A percentile compares a stretch with the other conserved stretches of the same genome.
These are phyloP conservation scores for Lasioglossum villosulum DNA, from an alignment of 2,888 invertebrate species.

Conservation along the genomic window DNA sequence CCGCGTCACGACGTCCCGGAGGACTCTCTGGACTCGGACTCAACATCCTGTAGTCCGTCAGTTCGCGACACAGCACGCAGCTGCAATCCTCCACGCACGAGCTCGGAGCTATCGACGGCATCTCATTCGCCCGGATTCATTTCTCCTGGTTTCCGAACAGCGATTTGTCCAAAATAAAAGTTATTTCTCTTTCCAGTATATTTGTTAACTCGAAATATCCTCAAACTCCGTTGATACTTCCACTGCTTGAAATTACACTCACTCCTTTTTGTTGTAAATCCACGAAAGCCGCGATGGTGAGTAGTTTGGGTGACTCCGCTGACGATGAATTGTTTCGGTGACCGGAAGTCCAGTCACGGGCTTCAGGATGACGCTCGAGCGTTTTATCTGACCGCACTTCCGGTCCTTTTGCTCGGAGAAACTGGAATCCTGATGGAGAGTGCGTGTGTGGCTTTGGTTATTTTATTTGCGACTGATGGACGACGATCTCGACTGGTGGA, in stretches of 20 bases:
- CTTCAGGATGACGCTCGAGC: neutral
- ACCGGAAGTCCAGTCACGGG: neutral
- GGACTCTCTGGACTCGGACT: constrained; percentile 37
- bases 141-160: neutral
- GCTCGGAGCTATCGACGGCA: constrained; percentile 58
- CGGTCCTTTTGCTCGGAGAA: neutral
- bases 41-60: constrained; percentile 87
- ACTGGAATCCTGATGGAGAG: neutral
- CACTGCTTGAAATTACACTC: too few species aligned
- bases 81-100: constrained; percentile 86
- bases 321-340: neutral
- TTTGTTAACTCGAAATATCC: neutral
- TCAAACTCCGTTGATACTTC: too few species aligned
- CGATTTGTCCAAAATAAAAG: too few species aligned
- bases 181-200: neutral
- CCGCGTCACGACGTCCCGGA: constrained; percentile 80
- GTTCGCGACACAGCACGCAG: constrained; percentile 91
- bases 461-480: neutral
- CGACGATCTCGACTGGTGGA: neutral
- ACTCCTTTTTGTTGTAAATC: too few species aligned
- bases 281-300: too few species aligned
- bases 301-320: neutral
- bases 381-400: constrained; percentile 2
- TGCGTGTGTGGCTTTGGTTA: neutral
- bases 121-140: constrained; percentile 57